Conservation (phyloP, 1,140 invertebrate genomes). For the Geopemphigus sp. region DNA sequence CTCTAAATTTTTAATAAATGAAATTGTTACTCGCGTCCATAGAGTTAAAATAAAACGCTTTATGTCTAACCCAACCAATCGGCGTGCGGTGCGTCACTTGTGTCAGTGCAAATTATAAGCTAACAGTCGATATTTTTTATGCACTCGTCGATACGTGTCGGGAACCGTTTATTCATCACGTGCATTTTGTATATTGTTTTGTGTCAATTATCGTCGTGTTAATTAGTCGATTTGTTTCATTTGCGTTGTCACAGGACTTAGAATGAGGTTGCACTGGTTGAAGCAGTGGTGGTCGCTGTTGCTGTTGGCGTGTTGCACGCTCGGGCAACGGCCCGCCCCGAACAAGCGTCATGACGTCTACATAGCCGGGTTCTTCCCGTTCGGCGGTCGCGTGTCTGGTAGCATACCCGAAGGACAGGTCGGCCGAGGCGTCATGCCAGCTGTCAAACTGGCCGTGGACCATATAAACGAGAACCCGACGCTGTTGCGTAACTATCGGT, state of each 20-base stretch:
- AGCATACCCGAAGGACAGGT: slow-evolving; percentile 58
- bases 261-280: background rate
- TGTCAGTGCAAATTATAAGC: too few relatives aligned
- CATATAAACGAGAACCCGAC: slow-evolving; percentile 87
- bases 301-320: slow-evolving; percentile 51
- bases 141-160: too few relatives aligned
- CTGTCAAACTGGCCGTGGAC: slow-evolving; percentile 84
- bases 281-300: background rate
- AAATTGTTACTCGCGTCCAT: too few relatives aligned
- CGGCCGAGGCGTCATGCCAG: slow-evolving; percentile 88
- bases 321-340: slow-evolving; percentile 61
- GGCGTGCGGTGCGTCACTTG: too few relatives aligned
- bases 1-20: too few relatives aligned
- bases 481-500: slow-evolving; percentile 78
- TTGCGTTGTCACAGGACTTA: background rate
- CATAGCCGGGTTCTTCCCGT: slow-evolving; percentile 89
- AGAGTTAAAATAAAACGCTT: too few relatives aligned
- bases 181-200: too few relatives aligned
- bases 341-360: slow-evolving; percentile 70
- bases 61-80: too few relatives aligned
- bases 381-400: slow-evolving; percentile 67
- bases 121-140: too few relatives aligned
- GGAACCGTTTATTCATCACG: too few relatives aligned
- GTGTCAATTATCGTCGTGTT: too few relatives aligned
- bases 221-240: too few relatives aligned